Evolutionary conservation across 2,797 vertebrate species (phyloP), one percentile per base, ranked within the genome.

Genomic region (Simalia tracyae): DNA sequence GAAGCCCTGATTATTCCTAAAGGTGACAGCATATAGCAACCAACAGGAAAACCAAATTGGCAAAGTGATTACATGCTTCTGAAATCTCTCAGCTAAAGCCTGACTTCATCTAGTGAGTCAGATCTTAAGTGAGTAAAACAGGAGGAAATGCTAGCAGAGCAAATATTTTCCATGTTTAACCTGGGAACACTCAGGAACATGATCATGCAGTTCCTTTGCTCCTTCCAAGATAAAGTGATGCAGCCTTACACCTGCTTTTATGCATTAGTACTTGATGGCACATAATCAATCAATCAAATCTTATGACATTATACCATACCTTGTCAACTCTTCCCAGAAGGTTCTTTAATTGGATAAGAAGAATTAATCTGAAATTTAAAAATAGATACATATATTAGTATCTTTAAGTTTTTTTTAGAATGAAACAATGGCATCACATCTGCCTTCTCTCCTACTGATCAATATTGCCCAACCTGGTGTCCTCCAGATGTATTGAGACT

Each of bases 41-140:
- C 89, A 64, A 87, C 11, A 94, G 92, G 94, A 96, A 90, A 5
- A 50, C 59, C 84, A 95, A 66, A 61, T 92, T 92, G 93, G 86
- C 93, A 96, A 94, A 92, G 90, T 57, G 0, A 0, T 85, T 86
- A 63, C 15, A 64, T 64, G 36, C 3, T 87, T 60, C n/a, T 60
- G 31, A 60, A 46, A 66, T 57, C 24, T 68, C 24, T 24, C 84
- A 86, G 64, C 89, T 97, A 95, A 97, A 93, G 90, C 12, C 88
- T 93, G 93, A 92, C 94, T 95, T 95, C 93, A 95, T 36, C n/a
- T 2, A 2, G 86, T 93, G 92, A 95, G 89, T 92, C 81, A 88
- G 15, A 89, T 87, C 42, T 95, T 90, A 92, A 54, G 2, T 14
- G 76, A 36, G 50, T 92, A 94, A 92, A 94, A 85, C 54, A 66